Evolutionary conservation across 1,140 invertebrate species (phyloP), one percentile per base, ranked within the genome.

Genomic region (Vanessa tameamea): DNA sequence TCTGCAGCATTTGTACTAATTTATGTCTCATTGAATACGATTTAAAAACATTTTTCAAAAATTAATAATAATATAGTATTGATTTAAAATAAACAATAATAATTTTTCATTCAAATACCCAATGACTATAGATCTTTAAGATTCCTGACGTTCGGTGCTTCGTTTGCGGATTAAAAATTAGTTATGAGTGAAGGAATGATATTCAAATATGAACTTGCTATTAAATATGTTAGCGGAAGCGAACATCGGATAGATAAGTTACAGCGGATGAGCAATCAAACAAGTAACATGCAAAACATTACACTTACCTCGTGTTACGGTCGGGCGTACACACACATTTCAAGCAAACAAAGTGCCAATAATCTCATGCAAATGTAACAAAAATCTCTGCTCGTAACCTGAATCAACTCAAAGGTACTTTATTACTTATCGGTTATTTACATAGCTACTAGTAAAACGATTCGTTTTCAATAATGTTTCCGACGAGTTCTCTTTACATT

Each of bases 371-470:
- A 88, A 80, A 65, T 51, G 31, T 47, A 48, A 72, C 48, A 77
- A 72, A 77, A 85, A 90, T 87, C 88, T 90, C 89, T 91, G 89
- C 87, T 88, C 87, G 79, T 71, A 84, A 78, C 78, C 77, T 63
- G 53, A 75, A 65, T 43, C 43, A 74, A 78, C 70, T 61, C 43
- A 66, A 72, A 69, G 55, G 68, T 79, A 72, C 37, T 61, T 75
- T 73, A 77, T 66, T 75, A 67, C 71, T 80, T 79, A 81, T 82
- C 81, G 79, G 70, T 84, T 75, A 77, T 76, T 82, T 78, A 80
- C 63, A 73, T 67, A 64, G 57, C 6, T 37, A 68, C 61, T 59
- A 65, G 16, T 43, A 51, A 57, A 12, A 13, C 5, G 13, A 66
- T 69, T 20, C 55, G n/a, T 50, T 26, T 50, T 71, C n/a, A 67